These are phyloP conservation scores for Xerus inauris DNA, from an alignment of 2,113 vertebrate genomes.

Conservation along the genomic window DNA sequence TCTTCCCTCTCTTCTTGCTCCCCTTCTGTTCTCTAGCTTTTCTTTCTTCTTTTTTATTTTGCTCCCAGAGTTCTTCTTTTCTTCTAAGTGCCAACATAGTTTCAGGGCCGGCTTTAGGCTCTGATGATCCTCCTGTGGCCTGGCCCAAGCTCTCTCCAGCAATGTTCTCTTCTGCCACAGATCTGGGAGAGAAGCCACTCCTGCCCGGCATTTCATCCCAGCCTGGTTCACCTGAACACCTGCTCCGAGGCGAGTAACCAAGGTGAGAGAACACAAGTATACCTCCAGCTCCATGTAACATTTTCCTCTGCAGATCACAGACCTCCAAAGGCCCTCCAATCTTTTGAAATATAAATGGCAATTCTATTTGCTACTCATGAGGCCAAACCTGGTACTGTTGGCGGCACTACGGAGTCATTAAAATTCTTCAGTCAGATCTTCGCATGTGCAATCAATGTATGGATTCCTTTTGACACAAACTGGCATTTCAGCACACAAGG, in stretches of 20 bases:
- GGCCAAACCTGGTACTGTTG: constrained; percentile 4
- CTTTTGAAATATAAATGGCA: constrained; percentile 73
- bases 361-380: constrained; percentile 43
- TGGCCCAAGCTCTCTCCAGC: background rate
- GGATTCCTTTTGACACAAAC: constrained; percentile 65
- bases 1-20: background rate
- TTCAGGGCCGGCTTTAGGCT: constrained; percentile 38
- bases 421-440: background rate
- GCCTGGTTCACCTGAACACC: background rate
- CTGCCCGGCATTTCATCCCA: background rate
- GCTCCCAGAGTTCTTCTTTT: constrained; percentile 36
- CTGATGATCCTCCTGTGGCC: background rate
- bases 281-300: background rate
- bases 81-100: background rate
- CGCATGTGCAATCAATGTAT: background rate
- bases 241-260: rapidly evolving
- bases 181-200: rapidly evolving
- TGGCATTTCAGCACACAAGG: constrained; percentile 56
- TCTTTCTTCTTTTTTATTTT: background rate
- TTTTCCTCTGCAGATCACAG: constrained; percentile 34
- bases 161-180: background rate
- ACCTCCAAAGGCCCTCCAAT: background rate
- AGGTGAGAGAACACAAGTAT: background rate
- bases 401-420: background rate
- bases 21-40: background rate